Conservation (phyloP, 2,113 vertebrate genomes). For the Calypte anna region DNA sequence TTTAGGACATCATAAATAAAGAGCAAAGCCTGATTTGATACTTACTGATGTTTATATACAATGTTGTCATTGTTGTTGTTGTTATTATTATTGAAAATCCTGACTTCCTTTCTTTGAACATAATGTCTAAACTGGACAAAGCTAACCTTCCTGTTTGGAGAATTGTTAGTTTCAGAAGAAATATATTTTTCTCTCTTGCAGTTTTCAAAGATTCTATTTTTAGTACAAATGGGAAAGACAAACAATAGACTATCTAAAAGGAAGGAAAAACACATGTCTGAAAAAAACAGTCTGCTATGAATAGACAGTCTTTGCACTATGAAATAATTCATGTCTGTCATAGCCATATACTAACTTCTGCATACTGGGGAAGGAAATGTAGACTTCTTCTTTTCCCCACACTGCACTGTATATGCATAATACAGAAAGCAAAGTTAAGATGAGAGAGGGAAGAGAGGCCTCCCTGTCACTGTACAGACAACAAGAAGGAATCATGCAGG, state of each 20-base stretch:
- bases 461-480: neutral
- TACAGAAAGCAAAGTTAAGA: neutral
- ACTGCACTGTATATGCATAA: neutral
- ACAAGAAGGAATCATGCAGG: neutral
- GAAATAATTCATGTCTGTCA: constrained; percentile 38
- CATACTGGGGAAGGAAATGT: constrained; percentile 44
- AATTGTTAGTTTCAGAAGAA: constrained; percentile 35
- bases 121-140: constrained; percentile 73
- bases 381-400: constrained; percentile 35
- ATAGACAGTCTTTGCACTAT: neutral
- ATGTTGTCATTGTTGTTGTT: neutral
- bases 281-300: neutral
- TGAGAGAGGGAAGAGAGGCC: neutral
- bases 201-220: constrained; percentile 62
- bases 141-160: constrained; percentile 66
- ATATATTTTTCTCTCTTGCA: constrained; percentile 19
- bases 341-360: constrained; percentile 20
- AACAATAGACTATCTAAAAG: constrained; percentile 55
- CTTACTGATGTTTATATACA: constrained; percentile 26
- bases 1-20: neutral
- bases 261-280: constrained; percentile 42
- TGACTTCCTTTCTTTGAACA: constrained; percentile 67
- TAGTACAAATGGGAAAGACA: constrained; percentile 55
- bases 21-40: constrained; percentile 29
- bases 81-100: constrained; percentile 59